phyloP scores from a whole-genome alignment of 2,888 invertebrate genomes.

The Podabrus alpinus region DNA sequence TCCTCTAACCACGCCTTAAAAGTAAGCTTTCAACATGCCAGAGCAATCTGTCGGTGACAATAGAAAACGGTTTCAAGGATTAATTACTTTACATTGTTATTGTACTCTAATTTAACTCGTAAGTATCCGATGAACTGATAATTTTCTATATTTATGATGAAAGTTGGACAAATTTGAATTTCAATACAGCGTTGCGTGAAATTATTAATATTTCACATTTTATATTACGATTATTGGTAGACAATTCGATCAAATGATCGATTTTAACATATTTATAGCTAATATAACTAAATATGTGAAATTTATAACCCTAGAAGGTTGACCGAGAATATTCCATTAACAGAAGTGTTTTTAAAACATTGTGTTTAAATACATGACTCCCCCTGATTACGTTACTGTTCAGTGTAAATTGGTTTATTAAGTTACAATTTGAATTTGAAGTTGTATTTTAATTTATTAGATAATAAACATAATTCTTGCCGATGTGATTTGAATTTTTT shows the following conservation, averaged over 20 bases:
- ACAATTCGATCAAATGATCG: not conserved
- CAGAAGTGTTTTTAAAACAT: too few species aligned
- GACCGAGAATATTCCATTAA: too few species aligned
- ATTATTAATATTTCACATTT: not conserved
- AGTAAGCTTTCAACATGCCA: constrained; percentile 40
- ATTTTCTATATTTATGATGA: not conserved
- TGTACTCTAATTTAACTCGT: not conserved
- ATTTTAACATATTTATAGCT: not conserved
- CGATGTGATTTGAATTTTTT: not conserved
- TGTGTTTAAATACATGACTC: not conserved
- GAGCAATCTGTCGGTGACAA: constrained; percentile 51
- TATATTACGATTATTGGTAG: not conserved
- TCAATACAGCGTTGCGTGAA: not conserved
- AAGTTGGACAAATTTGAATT: not conserved
- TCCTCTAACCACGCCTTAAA: constrained; percentile 46
- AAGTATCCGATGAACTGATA: not conserved
- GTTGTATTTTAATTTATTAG: not conserved
- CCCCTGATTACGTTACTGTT: not conserved
- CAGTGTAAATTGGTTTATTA: not conserved
- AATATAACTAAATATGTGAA: not conserved
- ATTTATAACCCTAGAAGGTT: not conserved
- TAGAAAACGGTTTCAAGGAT: constrained; percentile 39
- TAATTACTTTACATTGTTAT: not conserved
- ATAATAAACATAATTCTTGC: not conserved
- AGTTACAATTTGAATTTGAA: not conserved